Evolutionary conservation across 2,888 invertebrate genomes (phyloP), one percentile per base, ranked within the genome.

Genomic region (Eugnorisma glareosa): DNA sequence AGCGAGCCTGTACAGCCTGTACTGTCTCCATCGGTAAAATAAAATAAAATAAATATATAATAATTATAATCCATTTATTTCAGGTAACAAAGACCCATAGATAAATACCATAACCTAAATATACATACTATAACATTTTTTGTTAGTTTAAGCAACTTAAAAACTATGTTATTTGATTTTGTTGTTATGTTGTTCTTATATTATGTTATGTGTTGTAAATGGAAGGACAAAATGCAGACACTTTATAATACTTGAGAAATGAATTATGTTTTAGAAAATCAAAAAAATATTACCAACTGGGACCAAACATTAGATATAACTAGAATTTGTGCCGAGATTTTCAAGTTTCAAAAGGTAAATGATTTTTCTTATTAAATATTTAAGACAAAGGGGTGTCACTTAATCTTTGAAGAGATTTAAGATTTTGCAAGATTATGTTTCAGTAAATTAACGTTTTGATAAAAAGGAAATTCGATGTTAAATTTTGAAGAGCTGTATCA

Each of bases 351-450:
- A 48, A 3, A 61, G 18, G 8, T 24, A 77, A 76, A 18, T 28
- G 6, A 6, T 64, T 69, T 63, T 45, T 21, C 28, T 8, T 1
- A 28, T 68, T 40, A 59, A 72, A 70, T 57, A 43, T 71, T 67
- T 21, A n/a, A 66, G 40, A 61, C 21, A 54, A 73, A 75, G 37
- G 54, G 57, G 64, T 79, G 71, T 74, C 37, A 70, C 8, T 2
- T 70, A 43, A 83, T 67, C 59, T 54, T 79, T 61, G 45, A 71
- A 59, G n/a, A 64, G 67, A 83, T 74, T 59, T 64, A 15, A 45
- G 40, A 72, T 72, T 72, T 31, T 35, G 7, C 7, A 48, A 68
- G 40, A 72, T 70, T 63, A 64, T 10, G 57, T 79, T 74, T n/a
- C 5, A 79, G 45, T 37, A 82, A 83, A 79, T 74, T 82, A 64